Base-by-base conservation (phyloP, 2,113 vertebrate species). In the Proterorhinus semilunaris region DNA sequence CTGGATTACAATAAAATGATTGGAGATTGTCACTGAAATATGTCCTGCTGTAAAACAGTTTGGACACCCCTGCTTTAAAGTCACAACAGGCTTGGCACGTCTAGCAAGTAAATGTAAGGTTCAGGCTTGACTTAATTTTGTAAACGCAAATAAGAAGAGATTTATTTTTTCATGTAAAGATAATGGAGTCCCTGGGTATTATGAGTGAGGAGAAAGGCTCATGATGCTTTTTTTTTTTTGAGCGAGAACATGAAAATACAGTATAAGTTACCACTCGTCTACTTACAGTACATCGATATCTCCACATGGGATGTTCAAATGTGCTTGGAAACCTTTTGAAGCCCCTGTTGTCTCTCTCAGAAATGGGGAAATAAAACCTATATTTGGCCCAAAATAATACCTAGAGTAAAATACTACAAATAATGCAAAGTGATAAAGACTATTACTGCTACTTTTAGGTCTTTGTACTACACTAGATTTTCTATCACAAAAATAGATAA, bases 271-370 rank as follows among this genome's bases (percentile, higher is more conserved):
- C 69, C 83, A 88, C 73, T 82, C 69, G 43, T 72, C 83, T 76
- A 78, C 83, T 70, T 86, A 89, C 86, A 87, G 83, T 83, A 87
- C 84, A 85, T 82, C 90, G 83, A 89, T 73, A 83, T 83, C 79
- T 83, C 73, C 78, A 84, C 87, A 87, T 75, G 72, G 42, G 77
- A 87, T 78, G 83, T 86, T 71, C 21, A 82, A 86, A 91, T 91
- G 90, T 91, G 91, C 90, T 93, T 91, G 82, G 82, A 83, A 91
- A 91, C 83, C 87, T 69, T 86, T 90, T 87, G 10, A 61, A 83
- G 88, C 87, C 88, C 85, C 81, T 69, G 72, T 82, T 83, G 73
- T 86, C 83, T 87, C 76, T 65, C 87, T 82, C 76, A 55, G 47
- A 87, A 88, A 86, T 75, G 55, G 78, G 64, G 46, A 65, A 73